Evolutionary conservation across 1,140 invertebrate genomes (phyloP), one percentile per base, ranked within the genome.

Genomic region (Myzus persicae): DNA sequence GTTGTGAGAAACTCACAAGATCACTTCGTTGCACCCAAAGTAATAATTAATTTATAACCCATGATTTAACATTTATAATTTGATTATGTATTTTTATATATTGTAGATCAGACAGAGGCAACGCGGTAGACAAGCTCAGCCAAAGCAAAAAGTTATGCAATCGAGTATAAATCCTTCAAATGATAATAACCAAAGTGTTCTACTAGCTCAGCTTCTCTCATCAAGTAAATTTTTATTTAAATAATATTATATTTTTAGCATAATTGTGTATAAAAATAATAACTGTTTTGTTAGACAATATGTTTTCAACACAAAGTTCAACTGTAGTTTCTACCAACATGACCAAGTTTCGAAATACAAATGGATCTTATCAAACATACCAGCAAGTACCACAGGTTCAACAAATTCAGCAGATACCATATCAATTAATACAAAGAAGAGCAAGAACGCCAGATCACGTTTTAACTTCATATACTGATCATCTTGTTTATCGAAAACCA

Each of bases 381-480:
- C 90, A 94, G 94, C 48, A 95, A 93, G 51, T 95, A 24, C 94
- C 94, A 91, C 93, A 91, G 44, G 84, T 94, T 24, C 94, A 42
- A n/a, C 48, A 95, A 93, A 42, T 94, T 22, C 94, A 94, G 92
- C 93, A 91, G 42, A 90, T 94, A 22, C 94, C 93, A 31, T 90
- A 93, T 46, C 88, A 90, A 90, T 42, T 90, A 81, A 89, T 90
- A 90, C 54, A 90, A 48, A 90, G 93, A 85, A 85, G 94, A 54
- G 93, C 94, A 36, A 51, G 94, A 59, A 94, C 94, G 2, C 94
- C 94, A 36, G 94, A 94, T 92, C 94, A 94, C 54, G 88, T 94
- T 36, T 88, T 94, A 67, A 93, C 94, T 40, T 93, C 92, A 7
- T 90, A 94, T 24, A 93, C 94, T n/a, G 93, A 94, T 92, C 94